phyloP scores from a whole-genome alignment of 2,113 vertebrate genomes.

The Oncorhynchus keta region DNA sequence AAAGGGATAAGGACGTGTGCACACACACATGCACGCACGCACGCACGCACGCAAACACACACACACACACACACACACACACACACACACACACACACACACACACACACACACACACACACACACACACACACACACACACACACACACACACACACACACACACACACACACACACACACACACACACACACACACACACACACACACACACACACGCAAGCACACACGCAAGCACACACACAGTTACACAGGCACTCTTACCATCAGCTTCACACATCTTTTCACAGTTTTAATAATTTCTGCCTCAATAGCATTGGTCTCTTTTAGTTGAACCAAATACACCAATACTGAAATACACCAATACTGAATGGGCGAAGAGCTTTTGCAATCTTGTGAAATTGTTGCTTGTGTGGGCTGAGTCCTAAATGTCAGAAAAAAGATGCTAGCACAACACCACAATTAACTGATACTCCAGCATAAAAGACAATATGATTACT shows the following conservation, averaged over 20 bases:
- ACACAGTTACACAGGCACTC: background rate
- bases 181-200: background rate
- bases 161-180: background rate
- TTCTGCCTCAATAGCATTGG: constrained; percentile 18
- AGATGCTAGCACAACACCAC: constrained; percentile 18
- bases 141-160: background rate
- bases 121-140: constrained; percentile 11
- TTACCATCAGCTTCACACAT: background rate
- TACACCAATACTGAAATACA: constrained; percentile 27
- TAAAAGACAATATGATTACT: background rate
- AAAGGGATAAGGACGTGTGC: background rate
- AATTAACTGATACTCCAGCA: constrained; percentile 24
- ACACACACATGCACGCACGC: background rate
- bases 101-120: background rate
- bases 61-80: background rate
- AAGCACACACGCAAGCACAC: no score
- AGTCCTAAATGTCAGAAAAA: constrained; percentile 20
- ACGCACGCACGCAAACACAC: background rate
- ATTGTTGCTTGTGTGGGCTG: constrained; percentile 1
- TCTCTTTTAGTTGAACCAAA: constrained; percentile 30
- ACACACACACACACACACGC: background rate
- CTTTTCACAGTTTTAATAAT: background rate
- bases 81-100: background rate
- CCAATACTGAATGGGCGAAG: background rate
- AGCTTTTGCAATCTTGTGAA: constrained; percentile 8